These are phyloP conservation scores for Orthonyx spaldingii DNA, from an alignment of 2,113 vertebrate genomes.

Conservation along the genomic window DNA sequence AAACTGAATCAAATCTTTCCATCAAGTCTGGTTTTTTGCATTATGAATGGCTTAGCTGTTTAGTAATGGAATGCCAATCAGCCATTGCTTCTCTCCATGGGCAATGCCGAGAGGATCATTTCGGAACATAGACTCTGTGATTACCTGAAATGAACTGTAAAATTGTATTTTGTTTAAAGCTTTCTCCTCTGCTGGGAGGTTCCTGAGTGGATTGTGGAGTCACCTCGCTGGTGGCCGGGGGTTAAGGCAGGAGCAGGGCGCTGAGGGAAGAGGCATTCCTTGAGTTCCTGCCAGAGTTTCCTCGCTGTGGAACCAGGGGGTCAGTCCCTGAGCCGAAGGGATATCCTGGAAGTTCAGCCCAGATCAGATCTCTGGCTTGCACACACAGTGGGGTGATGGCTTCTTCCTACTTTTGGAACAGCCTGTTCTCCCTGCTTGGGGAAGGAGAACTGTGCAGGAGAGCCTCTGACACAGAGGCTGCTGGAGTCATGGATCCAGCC, in stretches of 20 bases:
- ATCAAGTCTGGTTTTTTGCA: constrained; percentile 53
- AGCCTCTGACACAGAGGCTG: background rate
- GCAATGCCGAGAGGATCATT: constrained; percentile 48
- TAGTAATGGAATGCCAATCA: constrained; percentile 54
- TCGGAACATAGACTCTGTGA: constrained; percentile 57
- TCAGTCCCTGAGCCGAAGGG: background rate
- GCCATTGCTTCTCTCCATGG: constrained; percentile 37
- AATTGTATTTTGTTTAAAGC: constrained; percentile 72
- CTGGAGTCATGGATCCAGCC: background rate
- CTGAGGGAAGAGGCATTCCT: background rate
- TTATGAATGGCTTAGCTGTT: constrained; percentile 51
- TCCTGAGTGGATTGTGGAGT: background rate
- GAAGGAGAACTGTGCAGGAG: accelerated
- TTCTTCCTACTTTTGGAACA: background rate
- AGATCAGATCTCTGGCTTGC: background rate
- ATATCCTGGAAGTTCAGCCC: background rate
- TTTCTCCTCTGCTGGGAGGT: constrained; percentile 17
- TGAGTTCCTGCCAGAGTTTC: background rate
- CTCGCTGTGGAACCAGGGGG: background rate
- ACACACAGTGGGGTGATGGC: background rate
- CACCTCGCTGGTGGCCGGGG: accelerated
- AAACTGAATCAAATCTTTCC: constrained; percentile 65
- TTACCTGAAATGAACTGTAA: constrained; percentile 77
- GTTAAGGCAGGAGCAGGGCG: background rate
- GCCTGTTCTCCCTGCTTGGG: background rate